These are phyloP conservation scores for Aphidius colemani DNA, from an alignment of 2,888 invertebrate genomes.

Conservation along the genomic window DNA sequence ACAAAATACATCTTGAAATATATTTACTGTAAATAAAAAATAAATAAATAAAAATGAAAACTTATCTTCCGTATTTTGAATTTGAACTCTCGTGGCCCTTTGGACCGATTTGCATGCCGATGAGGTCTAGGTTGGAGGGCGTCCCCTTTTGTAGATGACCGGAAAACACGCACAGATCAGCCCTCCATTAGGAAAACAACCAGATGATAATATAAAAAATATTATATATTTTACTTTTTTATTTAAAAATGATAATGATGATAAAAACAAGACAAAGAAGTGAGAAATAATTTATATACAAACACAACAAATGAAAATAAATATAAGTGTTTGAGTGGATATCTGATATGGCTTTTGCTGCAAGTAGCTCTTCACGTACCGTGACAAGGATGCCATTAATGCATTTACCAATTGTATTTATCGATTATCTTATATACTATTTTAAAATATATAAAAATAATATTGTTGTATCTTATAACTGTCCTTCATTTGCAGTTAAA, in stretches of 20 bases:
- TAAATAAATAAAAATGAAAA: background rate
- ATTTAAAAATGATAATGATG: background rate
- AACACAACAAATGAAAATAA: background rate
- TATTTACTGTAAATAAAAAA: background rate
- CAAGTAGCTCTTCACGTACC: conserved; percentile 20
- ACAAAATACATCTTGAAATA: too few relatives aligned
- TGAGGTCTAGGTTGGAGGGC: conserved; percentile 20
- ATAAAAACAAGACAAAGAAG: background rate
- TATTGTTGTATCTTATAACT: too few relatives aligned
- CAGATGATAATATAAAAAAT: conserved; percentile 5
- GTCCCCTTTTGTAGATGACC: conserved; percentile 14
- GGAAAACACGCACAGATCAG: conserved; percentile 23
- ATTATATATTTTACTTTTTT: background rate
- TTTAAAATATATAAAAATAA: too few relatives aligned
- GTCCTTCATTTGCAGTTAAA: too few relatives aligned
- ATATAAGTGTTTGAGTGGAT: conserved; percentile 5
- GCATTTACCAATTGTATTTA: conserved; percentile 1
- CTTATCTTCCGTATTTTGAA: background rate
- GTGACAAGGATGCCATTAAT: conserved; percentile 17
- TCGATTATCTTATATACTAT: too few relatives aligned
- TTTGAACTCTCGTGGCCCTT: conserved; percentile 26
- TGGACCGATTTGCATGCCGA: conserved; percentile 33
- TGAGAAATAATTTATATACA: background rate
- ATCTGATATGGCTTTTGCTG: background rate
- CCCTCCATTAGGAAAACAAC: conserved; percentile 7